Base-by-base conservation (phyloP, 2,797 vertebrate genomes). In the Botia kubotai region DNA sequence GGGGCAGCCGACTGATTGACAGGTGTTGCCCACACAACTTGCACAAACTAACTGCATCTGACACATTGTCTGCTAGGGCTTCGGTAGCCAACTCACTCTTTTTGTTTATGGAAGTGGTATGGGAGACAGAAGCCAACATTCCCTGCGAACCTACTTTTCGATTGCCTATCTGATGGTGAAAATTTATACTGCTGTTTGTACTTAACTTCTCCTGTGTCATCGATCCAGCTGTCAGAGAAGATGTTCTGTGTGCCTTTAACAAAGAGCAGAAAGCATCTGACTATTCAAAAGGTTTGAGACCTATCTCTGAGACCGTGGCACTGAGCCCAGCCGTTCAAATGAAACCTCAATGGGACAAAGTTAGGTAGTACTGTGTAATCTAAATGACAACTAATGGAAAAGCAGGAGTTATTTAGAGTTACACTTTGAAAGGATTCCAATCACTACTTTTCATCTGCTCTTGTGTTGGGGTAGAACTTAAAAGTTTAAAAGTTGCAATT, bases 231-330 rank as follows among this genome's bases (percentile, higher is more conserved):
- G 36, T 8, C 36, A 39, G 36, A 60, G 23, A 23, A 80, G 53
- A 80, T 65, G 57, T 29, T 63, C 53, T 52, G 11, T 57, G n/a
- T 55, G 58, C 19, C 75, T 74, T 26, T 19, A 67, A 71, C 48
- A 58, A 60, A 48, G n/a, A 68, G 48, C 60, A 62, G 23, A 23
- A 80, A 55, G 77, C n/a, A 65, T 72, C 43, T 58, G 60, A 60
- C 33, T 62, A 71, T 46, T 10, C 29, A 21, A 4, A 74, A 58
- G 63, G 23, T 68, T 55, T 23, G 2, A 36, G 19, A 63, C 14
- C 46, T 67, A n/a, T 12, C 36, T 65, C 26, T 60, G 36, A 73
- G 19, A 26, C 12, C 0, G 1, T 58, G 39, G 53, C 19, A 3
- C 33, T 0, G 12, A 73, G n/a, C n/a, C 13, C 33, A 57, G 7